These are phyloP conservation scores for Caenorhabditis remanei DNA, from an alignment of 1,140 invertebrate genomes.

Conservation along the genomic window DNA sequence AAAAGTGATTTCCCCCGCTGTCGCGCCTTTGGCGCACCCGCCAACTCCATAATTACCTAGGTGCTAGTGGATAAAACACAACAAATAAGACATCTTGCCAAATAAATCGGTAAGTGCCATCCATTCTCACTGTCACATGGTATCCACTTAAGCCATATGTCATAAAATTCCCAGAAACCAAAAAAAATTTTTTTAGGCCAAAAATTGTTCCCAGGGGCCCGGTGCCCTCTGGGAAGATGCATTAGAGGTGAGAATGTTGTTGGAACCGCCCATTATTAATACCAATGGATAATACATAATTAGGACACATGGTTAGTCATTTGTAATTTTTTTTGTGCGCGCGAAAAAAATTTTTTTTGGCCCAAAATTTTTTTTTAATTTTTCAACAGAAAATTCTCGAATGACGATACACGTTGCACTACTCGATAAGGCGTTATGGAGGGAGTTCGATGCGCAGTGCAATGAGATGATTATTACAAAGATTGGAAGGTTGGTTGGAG, in stretches of 20 bases:
- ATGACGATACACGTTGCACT: not conserved
- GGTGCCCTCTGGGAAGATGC: not conserved
- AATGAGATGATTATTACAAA: conserved; percentile 51
- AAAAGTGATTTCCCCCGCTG: too few species aligned
- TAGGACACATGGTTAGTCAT: not conserved
- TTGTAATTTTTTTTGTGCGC: not conserved
- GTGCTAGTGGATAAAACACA: too few species aligned
- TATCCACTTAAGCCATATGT: too few species aligned
- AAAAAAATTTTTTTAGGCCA: not conserved
- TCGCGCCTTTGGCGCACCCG: too few species aligned
- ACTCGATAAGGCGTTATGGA: not conserved
- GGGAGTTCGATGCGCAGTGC: not conserved
- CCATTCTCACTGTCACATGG: not conserved
- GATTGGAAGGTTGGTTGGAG: not conserved
- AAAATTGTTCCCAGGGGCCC: not conserved
- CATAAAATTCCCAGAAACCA: too few species aligned
- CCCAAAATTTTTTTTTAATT: too few species aligned
- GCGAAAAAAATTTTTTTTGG: not conserved
- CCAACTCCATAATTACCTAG: too few species aligned
- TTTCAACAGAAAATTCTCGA: too few species aligned
- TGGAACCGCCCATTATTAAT: not conserved
- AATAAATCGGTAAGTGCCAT: not conserved
- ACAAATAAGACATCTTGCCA: too few species aligned
- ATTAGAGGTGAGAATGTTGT: not conserved
- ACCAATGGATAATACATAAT: too few species aligned